phyloP scores from a whole-genome alignment of 1,140 invertebrate species.

The Schlechtendalia chinensis region DNA sequence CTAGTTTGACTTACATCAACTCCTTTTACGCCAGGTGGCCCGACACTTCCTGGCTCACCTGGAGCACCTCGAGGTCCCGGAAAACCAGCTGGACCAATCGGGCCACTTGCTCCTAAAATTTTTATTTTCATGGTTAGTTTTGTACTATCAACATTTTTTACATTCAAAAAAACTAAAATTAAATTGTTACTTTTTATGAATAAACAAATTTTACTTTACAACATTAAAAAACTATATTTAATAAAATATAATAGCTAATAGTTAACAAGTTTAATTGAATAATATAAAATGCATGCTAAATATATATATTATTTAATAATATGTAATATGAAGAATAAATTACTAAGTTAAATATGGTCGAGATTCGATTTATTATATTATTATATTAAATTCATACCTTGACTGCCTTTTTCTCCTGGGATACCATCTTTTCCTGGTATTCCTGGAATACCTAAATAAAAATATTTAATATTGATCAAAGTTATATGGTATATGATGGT shows the following conservation, averaged over 20 bases:
- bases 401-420: constrained; percentile 69
- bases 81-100: constrained; percentile 65
- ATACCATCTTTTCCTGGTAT: constrained; percentile 70
- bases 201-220: not conserved
- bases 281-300: not conserved
- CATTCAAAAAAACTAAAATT: not conserved
- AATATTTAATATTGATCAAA: not conserved
- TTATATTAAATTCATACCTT: constrained; percentile 60
- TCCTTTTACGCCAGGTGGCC: constrained; percentile 65
- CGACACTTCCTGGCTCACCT: constrained; percentile 66
- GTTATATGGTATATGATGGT: not conserved
- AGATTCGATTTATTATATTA: too few relatives aligned
- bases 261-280: not conserved
- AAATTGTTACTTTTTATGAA: too few relatives aligned
- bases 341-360: too few relatives aligned
- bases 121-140: not conserved
- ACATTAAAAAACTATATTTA: not conserved
- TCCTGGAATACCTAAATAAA: constrained; percentile 57
- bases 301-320: too few relatives aligned
- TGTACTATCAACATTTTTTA: not conserved
- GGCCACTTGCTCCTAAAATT: constrained; percentile 57
- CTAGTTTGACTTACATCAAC: constrained; percentile 58
- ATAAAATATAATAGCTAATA: not conserved
- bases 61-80: constrained; percentile 66
- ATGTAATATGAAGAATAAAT: not conserved